Evolutionary conservation across 1,140 invertebrate genomes (phyloP).

Genomic region (Luehdorfia chinensis): DNA sequence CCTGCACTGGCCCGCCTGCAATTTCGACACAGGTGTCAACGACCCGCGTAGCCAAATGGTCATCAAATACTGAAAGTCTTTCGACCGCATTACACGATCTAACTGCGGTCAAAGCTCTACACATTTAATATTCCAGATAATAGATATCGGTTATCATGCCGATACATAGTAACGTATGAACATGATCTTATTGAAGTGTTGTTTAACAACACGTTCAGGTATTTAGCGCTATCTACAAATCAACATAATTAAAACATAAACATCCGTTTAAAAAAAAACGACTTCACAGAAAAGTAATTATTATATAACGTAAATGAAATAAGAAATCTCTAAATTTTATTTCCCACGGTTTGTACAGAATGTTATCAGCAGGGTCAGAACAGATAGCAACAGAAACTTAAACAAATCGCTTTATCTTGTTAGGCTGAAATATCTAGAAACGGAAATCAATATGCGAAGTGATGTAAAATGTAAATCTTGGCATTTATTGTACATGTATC

Average conservation of each 20-base stretch:
- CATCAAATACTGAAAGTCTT: conserved; percentile 1
- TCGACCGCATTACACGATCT: not conserved
- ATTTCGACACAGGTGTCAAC: conserved; percentile 53
- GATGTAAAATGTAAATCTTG: not conserved
- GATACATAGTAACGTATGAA: not conserved
- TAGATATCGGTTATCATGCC: not conserved
- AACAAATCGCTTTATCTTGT: not conserved
- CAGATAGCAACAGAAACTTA: conserved; percentile 4
- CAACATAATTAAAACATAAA: conserved; percentile 1
- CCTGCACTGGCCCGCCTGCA: conserved; percentile 29
- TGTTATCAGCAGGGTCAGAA: conserved; percentile 18
- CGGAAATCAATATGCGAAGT: not conserved
- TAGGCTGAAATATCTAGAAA: not conserved
- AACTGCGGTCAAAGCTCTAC: not conserved
- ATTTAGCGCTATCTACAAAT: not conserved
- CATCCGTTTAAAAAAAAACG: conserved; percentile 3
- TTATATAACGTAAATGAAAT: conserved; percentile 14
- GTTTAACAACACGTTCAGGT: not conserved
- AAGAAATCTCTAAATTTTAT: too few relatives aligned
- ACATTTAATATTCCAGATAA: not conserved
- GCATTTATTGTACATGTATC: not conserved
- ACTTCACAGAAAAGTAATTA: not conserved
- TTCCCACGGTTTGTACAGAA: conserved; percentile 21
- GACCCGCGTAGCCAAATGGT: conserved; percentile 28
- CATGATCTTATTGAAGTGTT: too few relatives aligned